Conservation (phyloP, 1,140 invertebrate genomes). For the Musca vetustissima region DNA sequence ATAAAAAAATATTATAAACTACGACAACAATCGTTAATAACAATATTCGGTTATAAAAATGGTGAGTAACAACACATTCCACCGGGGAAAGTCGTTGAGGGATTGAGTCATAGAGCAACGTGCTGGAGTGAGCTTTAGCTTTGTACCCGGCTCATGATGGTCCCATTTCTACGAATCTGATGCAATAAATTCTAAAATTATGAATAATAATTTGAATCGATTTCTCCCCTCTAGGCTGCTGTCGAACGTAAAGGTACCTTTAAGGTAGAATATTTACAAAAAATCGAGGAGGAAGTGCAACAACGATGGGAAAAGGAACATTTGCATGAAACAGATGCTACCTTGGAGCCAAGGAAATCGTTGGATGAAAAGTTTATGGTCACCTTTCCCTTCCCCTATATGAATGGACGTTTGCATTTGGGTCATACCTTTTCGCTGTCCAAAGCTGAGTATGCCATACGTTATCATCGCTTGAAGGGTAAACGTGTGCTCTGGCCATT, state of each 20-base stretch:
- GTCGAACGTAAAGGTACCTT: conserved; percentile 86
- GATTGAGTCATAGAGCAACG: not conserved
- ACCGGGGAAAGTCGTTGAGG: not conserved
- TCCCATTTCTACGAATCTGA: not conserved
- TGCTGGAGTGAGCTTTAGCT: not conserved
- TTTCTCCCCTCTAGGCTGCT: conserved; percentile 35
- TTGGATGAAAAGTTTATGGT: conserved; percentile 84
- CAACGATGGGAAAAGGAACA: conserved; percentile 77
- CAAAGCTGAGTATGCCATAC: conserved; percentile 95
- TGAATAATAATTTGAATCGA: conserved; percentile 6
- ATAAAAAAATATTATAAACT: too few relatives aligned
- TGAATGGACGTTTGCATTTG: conserved; percentile 97
- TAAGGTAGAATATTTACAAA: conserved; percentile 86
- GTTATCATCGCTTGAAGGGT: conserved; percentile 88
- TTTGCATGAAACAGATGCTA: conserved; percentile 81
- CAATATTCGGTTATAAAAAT: not conserved
- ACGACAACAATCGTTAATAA: too few relatives aligned
- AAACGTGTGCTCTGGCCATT: conserved; percentile 95
- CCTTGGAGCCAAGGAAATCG: conserved; percentile 59
- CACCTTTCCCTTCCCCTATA: conserved; percentile 98
- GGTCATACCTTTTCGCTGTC: conserved; percentile 97
- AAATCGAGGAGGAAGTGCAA: conserved; percentile 85
- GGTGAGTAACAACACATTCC: not conserved
- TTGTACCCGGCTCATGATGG: not conserved
- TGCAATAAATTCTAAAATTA: not conserved